These are phyloP conservation scores for Cyprinodon tularosa DNA, from an alignment of 2,113 vertebrate species.

Conservation along the genomic window DNA sequence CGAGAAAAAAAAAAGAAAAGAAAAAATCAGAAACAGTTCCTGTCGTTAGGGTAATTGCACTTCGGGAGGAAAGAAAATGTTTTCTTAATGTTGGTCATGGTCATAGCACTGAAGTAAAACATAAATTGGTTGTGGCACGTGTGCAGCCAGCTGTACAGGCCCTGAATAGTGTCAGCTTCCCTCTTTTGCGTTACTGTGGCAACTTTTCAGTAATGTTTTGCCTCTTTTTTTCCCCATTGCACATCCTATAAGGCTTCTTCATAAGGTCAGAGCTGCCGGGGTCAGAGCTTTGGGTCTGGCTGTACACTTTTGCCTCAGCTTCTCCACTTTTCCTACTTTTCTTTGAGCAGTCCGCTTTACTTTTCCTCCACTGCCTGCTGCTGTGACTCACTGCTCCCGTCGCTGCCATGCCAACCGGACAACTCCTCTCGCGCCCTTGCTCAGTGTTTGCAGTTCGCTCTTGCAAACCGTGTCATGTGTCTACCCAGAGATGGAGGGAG, in stretches of 20 bases:
- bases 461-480: conserved; percentile 30
- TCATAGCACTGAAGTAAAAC: not conserved
- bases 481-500: conserved; percentile 42
- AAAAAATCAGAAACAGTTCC: not conserved
- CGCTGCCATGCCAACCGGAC: conserved; percentile 71
- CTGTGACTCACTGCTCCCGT: conserved; percentile 75
- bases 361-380: conserved; percentile 33
- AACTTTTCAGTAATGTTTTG: conserved; percentile 50
- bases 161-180: conserved; percentile 32
- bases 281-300: conserved; percentile 63
- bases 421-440: conserved; percentile 63
- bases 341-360: not conserved
- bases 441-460: conserved; percentile 65
- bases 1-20: not conserved
- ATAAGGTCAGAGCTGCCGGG: conserved; percentile 60
- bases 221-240: conserved; percentile 59
- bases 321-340: not conserved
- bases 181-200: conserved; percentile 49
- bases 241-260: conserved; percentile 37
- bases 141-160: not conserved
- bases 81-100: not conserved
- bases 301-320: conserved; percentile 53
- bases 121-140: conserved; percentile 14
- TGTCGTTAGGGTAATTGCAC: conserved; percentile 3
- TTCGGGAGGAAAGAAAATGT: not conserved